Evolutionary conservation across 2,113 vertebrate species (phyloP).

Genomic region (Nerophis ophidion): DNA sequence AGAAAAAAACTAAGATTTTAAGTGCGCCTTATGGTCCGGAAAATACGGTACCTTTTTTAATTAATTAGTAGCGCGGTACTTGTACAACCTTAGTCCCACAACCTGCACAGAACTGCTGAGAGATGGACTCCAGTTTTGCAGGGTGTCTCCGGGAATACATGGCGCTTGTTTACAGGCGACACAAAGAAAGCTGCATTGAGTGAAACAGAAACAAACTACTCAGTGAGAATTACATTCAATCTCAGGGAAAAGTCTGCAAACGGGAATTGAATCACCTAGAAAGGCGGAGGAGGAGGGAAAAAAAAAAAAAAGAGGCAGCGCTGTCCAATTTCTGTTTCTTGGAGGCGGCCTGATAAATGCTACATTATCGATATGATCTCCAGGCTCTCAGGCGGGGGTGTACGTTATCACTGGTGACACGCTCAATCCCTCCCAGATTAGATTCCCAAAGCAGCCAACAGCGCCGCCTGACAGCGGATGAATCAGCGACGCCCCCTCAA

Average conservation of each 20-base stretch:
- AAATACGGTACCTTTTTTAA: too few relatives aligned
- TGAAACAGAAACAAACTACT: conserved; percentile 55
- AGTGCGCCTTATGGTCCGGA: too few relatives aligned
- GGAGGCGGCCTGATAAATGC: conserved; percentile 69
- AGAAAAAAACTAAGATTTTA: too few relatives aligned
- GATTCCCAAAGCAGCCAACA: conserved; percentile 61
- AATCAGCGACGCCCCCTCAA: conserved; percentile 55
- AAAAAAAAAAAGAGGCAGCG: conserved; percentile 30
- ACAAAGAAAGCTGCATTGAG: neutral
- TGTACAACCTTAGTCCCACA: too few relatives aligned
- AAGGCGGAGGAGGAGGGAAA: neutral
- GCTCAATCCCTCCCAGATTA: conserved; percentile 70
- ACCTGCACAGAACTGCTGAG: too few relatives aligned
- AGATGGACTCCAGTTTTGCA: too few relatives aligned
- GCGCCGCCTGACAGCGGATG: conserved; percentile 57
- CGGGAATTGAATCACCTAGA: conserved; percentile 55
- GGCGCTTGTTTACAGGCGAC: too few relatives aligned
- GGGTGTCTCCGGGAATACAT: too few relatives aligned
- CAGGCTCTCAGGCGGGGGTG: conserved; percentile 58
- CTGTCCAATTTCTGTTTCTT: conserved; percentile 65
- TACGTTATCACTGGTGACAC: conserved; percentile 71
- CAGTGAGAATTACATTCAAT: conserved; percentile 57
- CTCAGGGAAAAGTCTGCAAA: conserved; percentile 47
- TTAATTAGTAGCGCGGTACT: too few relatives aligned
- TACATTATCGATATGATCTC: conserved; percentile 74